Base-by-base conservation (phyloP, 2,797 vertebrate species). In the Sebastes cheni region DNA sequence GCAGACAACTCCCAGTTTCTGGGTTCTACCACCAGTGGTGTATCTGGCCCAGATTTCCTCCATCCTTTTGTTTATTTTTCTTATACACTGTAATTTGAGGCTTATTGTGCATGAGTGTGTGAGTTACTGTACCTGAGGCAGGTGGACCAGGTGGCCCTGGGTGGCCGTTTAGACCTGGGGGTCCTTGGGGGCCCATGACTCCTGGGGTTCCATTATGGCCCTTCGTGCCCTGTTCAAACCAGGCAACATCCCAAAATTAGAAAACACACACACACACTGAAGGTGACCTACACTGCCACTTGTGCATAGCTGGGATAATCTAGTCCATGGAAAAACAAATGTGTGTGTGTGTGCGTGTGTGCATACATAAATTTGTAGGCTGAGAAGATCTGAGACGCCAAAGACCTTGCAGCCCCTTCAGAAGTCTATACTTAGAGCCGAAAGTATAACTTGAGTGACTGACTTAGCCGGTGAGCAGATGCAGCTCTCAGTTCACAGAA, bases 131-230 rank as follows among this genome's bases (percentile, higher is more conserved):
- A 98, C 98, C 97, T 96, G 97, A 90, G 30, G 94, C 95, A 64
- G 96, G 94, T 2, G 94, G 92, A 60, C 98, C 98, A 18, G 97
- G 97, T 65, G 94, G 97, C 0, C 98, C 98, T 0, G 97, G 96
- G 46, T 92, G 96, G 52, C 98, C 98, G 2, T 91, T 93, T 75
- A 95, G 92, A 72, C 98, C 98, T 14, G 95, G 89, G 3, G 96
- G 95, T 52, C 98, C 98, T n/a, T 95, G 91, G 14, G 96, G 97
- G 52, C 98, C 98, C 91, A 95, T 95, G 66, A 91, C 30, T 79
- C 98, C 98, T 0, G 89, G 52, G 0, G 93, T 61, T 85, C 97
- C 97, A 5, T 54, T 75, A 5, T 97, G 96, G 36, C 98, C 98
- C 80, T 98, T 98, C 34, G 91, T 88, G 4, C 98, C 98, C 98